Evolutionary conservation across 2,113 vertebrate species (phyloP).

Genomic region (Platysternon megacephalum): DNA sequence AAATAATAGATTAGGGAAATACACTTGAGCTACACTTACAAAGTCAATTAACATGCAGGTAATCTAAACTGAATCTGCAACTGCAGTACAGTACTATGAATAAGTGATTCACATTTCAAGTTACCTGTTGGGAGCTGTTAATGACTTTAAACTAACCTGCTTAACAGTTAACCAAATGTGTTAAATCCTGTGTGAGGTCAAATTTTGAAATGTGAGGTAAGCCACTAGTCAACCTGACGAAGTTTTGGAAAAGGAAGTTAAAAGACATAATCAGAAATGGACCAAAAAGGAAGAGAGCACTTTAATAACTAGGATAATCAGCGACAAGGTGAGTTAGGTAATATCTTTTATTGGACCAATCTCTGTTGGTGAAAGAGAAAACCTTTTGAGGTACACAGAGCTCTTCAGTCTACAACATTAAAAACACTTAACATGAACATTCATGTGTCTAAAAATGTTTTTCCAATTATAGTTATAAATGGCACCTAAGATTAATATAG

Average conservation of each 20-base stretch:
- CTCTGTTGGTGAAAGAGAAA: not conserved
- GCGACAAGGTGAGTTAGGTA: not conserved
- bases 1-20: not conserved
- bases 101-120: not conserved
- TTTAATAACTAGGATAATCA: not conserved
- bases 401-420: fast-evolving
- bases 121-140: not conserved
- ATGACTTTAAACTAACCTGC: not conserved
- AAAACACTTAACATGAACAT: not conserved
- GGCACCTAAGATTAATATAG: not conserved
- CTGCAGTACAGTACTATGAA: not conserved
- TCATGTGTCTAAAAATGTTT: not conserved
- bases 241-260: not conserved
- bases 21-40: not conserved
- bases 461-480: not conserved
- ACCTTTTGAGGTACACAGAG: not conserved
- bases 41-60: not conserved
- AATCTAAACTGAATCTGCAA: not conserved
- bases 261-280: not conserved
- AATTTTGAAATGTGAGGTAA: not conserved
- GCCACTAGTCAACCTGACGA: not conserved
- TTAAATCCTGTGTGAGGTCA: not conserved
- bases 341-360: not conserved
- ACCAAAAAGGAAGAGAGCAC: not conserved
- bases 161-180: conserved; percentile 32